phyloP scores from a whole-genome alignment of 2,113 vertebrate genomes.

The Megaleporinus macrocephalus region DNA sequence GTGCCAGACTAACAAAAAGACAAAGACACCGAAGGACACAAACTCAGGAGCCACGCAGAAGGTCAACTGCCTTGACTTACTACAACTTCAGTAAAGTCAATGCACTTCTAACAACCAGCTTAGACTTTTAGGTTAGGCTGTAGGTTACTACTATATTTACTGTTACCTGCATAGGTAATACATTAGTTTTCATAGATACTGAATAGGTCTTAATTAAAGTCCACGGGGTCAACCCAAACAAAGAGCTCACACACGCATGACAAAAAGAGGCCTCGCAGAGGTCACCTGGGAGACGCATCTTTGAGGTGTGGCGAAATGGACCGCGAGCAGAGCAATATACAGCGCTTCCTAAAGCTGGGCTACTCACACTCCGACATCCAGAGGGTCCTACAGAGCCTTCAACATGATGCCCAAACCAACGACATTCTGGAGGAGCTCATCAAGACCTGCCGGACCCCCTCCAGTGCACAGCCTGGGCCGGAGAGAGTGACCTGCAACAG shows the following conservation, averaged over 20 bases:
- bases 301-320: slow-evolving; percentile 66
- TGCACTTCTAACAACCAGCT: no score
- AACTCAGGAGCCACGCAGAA: no score
- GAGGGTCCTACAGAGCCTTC: slow-evolving; percentile 84
- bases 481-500: slow-evolving; percentile 55
- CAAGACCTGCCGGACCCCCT: slow-evolving; percentile 79
- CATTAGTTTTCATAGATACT: no score
- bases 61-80: no score
- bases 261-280: not conserved
- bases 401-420: slow-evolving; percentile 84
- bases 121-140: no score
- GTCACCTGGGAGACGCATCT: not conserved
- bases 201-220: not conserved
- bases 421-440: slow-evolving; percentile 90
- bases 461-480: slow-evolving; percentile 52
- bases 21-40: not conserved
- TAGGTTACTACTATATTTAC: no score
- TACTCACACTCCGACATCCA: slow-evolving; percentile 81
- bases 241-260: not conserved
- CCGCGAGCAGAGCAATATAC: slow-evolving; percentile 77
- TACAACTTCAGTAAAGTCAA: no score
- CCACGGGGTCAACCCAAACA: not conserved
- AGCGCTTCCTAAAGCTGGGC: slow-evolving; percentile 89
- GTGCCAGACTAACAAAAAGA: not conserved
- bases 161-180: no score